phyloP scores from a whole-genome alignment of 1,140 invertebrate genomes.

The Nasonia giraulti region DNA sequence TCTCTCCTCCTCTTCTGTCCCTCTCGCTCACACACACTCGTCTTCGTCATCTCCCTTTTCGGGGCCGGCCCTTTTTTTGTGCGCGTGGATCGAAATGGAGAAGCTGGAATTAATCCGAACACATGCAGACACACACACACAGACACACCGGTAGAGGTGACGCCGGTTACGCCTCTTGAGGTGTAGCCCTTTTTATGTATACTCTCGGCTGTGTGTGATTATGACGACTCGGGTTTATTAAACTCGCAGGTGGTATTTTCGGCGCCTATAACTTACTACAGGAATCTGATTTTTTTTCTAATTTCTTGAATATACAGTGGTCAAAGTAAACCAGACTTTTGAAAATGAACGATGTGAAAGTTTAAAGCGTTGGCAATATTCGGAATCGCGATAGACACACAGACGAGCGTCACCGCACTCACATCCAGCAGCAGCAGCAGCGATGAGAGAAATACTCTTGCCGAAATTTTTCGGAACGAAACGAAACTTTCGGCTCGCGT shows the following conservation, averaged over 20 bases:
- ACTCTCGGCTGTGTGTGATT: neutral
- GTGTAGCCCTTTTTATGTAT: neutral
- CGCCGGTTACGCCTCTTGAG: neutral
- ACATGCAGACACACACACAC: neutral
- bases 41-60: slow-evolving; percentile 14
- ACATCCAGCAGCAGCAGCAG: too few species aligned
- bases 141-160: neutral
- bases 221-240: neutral
- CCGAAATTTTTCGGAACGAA: neutral
- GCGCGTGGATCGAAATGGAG: neutral
- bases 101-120: slow-evolving; percentile 12
- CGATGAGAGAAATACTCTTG: neutral
- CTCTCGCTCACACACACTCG: neutral
- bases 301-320: too few species aligned
- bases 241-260: neutral
- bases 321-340: too few species aligned
- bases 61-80: neutral
- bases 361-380: too few species aligned
- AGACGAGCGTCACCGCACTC: neutral
- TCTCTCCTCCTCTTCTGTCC: neutral
- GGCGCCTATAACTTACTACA: neutral
- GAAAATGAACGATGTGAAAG: too few species aligned
- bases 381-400: too few species aligned
- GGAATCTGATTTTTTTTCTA: neutral
- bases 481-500: neutral